These are phyloP conservation scores for Lasiurus cinereus DNA, from an alignment of 2,113 vertebrate species.

Conservation along the genomic window DNA sequence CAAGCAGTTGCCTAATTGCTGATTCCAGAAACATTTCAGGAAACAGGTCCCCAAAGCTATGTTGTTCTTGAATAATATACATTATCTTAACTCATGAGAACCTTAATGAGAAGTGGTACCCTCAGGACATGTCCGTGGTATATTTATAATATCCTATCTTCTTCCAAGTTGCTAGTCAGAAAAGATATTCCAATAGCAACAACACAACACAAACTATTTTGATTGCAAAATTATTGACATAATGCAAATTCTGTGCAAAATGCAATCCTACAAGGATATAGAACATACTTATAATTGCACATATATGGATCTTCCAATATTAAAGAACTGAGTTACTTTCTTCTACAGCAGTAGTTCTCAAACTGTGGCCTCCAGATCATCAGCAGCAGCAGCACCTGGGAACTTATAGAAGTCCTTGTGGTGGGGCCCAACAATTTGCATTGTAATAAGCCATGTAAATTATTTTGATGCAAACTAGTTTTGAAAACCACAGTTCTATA, in stretches of 20 bases:
- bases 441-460: not conserved
- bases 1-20: not conserved
- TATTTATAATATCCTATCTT: not conserved
- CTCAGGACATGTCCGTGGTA: not conserved
- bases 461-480: not conserved
- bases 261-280: not conserved
- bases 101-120: not conserved
- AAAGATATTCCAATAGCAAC: not conserved
- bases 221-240: not conserved
- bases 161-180: not conserved
- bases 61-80: not conserved
- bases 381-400: no score
- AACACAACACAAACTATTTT: not conserved
- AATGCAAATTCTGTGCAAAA: not conserved
- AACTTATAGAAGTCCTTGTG: not conserved
- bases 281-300: not conserved
- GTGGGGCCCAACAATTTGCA: not conserved
- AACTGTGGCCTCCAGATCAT: not conserved
- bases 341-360: not conserved
- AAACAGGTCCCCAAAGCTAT: not conserved
- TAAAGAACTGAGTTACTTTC: not conserved
- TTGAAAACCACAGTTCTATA: not conserved
- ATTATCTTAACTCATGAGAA: not conserved
- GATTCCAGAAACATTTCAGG: not conserved
- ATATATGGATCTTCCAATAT: not conserved